Base-by-base conservation (phyloP, 1,140 invertebrate species). In the Macrotrachela quadricornifera region DNA sequence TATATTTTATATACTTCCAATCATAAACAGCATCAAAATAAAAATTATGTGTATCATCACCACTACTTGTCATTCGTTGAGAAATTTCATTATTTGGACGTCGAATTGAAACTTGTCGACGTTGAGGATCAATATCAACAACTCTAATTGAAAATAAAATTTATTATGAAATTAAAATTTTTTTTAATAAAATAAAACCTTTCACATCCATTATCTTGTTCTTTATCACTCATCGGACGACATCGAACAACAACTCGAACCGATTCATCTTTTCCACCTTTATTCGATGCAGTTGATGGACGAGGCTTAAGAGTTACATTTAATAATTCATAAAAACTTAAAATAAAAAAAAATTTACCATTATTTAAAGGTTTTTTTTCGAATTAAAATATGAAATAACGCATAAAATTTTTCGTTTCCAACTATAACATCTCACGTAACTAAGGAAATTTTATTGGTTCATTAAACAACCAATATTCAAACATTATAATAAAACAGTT, bases 221-320 rank as follows among this genome's bases (percentile, higher is more conserved):
- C 83, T 58, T 79, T 72, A 46, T 71, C 67, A 70, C 84, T 86
- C 76, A 87, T 82, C n/a, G 86, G 86, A 36, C 86, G 78, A 74
- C 85, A 90, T 71, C 85, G 74, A 54, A 87, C 82, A 48, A 88
- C 81, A n/a, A 90, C 85, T 73, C 83, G 84, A 18, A 90, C 85
- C 57, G 80, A 76, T 72, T 90, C 85, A 30, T 48, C 53, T 30
- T 49, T 54, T 30, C 37, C 16, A 2, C 6, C 12, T 11, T 14
- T 49, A 37, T 49, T 48, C 30, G 17, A 36, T 14, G 39, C 49
- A 30, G 43, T 30, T 4, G 21, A 30, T 30, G 21, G 21, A 30
- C 21, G 21, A 30, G 21, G 21, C 21, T 30, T 4, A 30, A 30
- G 8, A 30, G 21, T 8, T 4, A 30, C 21, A 30, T 30, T 30